Evolutionary conservation across 2,113 vertebrate genomes (phyloP).

Genomic region (Gorsachius goisagi): DNA sequence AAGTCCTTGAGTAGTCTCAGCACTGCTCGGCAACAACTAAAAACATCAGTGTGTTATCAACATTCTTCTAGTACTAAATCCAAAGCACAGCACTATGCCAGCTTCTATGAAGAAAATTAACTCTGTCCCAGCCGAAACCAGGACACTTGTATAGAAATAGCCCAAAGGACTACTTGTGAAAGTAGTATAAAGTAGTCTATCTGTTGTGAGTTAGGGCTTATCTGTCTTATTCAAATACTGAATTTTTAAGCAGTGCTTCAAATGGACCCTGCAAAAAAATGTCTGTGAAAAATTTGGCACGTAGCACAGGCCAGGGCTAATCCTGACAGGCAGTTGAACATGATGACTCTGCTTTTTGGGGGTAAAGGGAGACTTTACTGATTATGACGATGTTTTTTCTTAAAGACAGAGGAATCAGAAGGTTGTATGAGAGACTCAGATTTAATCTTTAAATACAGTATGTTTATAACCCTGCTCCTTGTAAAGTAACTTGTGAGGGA

Average conservation of each 20-base stretch:
- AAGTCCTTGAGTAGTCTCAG: too few species aligned
- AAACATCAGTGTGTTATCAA: too few species aligned
- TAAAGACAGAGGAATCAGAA: neutral
- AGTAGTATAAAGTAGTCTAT: neutral
- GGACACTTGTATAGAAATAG: too few species aligned
- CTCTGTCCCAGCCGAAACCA: too few species aligned
- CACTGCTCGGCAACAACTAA: too few species aligned
- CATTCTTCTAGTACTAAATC: too few species aligned
- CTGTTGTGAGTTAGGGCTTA: neutral
- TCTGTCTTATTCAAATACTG: neutral
- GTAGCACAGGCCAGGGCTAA: neutral
- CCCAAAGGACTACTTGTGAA: neutral
- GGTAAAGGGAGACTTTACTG: neutral
- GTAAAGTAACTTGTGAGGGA: neutral
- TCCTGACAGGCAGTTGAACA: neutral
- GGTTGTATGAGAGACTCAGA: neutral
- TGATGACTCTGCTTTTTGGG: neutral
- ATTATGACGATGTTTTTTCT: neutral
- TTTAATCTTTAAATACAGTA: neutral
- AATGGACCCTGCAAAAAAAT: neutral
- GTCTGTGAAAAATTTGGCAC: neutral
- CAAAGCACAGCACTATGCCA: too few species aligned
- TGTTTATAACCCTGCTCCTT: neutral
- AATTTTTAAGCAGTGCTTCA: neutral
- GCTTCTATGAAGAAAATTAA: too few species aligned